Evolutionary conservation across 1,140 invertebrate genomes (phyloP).

Genomic region (Drosophila mauritiana): DNA sequence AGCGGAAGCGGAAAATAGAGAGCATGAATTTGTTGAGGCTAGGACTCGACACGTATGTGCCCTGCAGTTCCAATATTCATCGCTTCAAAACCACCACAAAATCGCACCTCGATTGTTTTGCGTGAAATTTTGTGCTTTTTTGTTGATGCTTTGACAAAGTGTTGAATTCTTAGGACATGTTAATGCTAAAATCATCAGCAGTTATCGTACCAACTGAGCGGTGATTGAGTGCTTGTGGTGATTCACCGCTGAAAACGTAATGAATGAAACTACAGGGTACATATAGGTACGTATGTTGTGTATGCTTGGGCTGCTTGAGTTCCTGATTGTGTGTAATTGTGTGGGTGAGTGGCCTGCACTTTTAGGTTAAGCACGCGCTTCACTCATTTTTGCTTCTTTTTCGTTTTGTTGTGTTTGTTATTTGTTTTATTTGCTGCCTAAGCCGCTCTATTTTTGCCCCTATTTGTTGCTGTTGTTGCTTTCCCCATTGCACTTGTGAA

Average conservation of each 20-base stretch:
- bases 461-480: slow-evolving; percentile 39
- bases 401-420: slow-evolving; percentile 6
- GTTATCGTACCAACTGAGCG: too few species aligned
- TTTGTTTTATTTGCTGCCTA: slow-evolving; percentile 45
- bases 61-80: too few species aligned
- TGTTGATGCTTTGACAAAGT: too few species aligned
- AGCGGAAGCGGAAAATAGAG: slow-evolving; percentile 70
- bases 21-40: slow-evolving; percentile 70
- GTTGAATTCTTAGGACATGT: too few species aligned
- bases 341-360: slow-evolving; percentile 56
- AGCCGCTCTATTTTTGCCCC: slow-evolving; percentile 45
- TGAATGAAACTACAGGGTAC: not conserved
- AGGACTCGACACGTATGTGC: not conserved
- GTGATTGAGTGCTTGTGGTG: too few species aligned
- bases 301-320: slow-evolving; percentile 15
- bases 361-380: slow-evolving; percentile 81
- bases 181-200: too few species aligned
- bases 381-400: slow-evolving; percentile 53
- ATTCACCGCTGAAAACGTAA: too few species aligned
- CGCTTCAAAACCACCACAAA: too few species aligned
- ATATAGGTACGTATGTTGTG: slow-evolving; percentile 9
- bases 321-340: slow-evolving; percentile 29
- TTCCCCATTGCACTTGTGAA: slow-evolving; percentile 71
- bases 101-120: too few species aligned
- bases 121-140: too few species aligned